Evolutionary conservation across 2,797 vertebrate species (phyloP), one percentile per base, ranked within the genome.

Genomic region (Eidolon dupreanum): DNA sequence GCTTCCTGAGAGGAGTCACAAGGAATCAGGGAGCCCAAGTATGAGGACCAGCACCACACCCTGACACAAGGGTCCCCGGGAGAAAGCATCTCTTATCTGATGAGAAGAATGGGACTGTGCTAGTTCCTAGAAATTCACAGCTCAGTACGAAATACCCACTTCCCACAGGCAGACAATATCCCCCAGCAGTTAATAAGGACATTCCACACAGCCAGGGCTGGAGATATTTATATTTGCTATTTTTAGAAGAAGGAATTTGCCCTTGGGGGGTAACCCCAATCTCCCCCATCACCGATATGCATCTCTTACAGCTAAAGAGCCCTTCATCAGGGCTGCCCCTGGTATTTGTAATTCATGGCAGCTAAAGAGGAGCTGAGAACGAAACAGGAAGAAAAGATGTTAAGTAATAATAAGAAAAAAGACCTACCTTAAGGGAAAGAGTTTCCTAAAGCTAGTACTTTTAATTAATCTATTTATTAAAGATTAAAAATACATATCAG

Each of bases 391-490:
- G 53, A 70, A 94, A 93, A 17, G 65, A 78, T 15, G 8, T 55
- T 46, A 93, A 86, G 38, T 71, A 82, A 88, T 6, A 84, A 20
- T 51, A 70, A 86, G 28, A 92, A 92, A 66, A 70, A 89, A 79
- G 93, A 59, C 24, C 63, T 8, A 83, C 89, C 51, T 87, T 20
- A 81, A 83, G 66, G 28, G 88, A 87, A 65, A 36, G 22, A 74
- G 81, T 26, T 89, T 84, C 87, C 87, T 55, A 38, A 59, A 2
- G 46, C 57, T 75, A 59, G 43, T 26, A 43, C 66, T 93, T 91
- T 94, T 77, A 97, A 96, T 96, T 74, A 95, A 91, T 84, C 53
- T 95, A 93, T 93, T 96, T 97, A 90, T 92, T 89, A 74, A 93
- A 88, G 82, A 97, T 91, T 89, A 83, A 91, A 97, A 96, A 92